Conservation (phyloP, 1,140 invertebrate genomes). For the Aradophagus sp. region DNA sequence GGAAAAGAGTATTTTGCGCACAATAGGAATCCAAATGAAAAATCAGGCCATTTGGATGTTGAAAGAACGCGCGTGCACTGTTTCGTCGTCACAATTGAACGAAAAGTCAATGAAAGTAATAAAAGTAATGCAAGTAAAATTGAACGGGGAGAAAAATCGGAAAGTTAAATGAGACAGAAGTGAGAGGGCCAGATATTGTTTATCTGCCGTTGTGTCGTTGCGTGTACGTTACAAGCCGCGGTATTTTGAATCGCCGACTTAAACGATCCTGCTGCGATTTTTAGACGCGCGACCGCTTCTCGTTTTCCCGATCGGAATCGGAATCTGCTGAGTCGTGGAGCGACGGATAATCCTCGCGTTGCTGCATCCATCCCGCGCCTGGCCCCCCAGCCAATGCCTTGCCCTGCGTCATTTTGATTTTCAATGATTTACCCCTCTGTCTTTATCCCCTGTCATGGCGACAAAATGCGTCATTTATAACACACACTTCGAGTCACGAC, state of each 20-base stretch:
- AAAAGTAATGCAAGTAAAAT: background rate
- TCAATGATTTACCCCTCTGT: constrained; percentile 69
- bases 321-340: constrained; percentile 74
- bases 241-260: constrained; percentile 23
- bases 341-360: constrained; percentile 73
- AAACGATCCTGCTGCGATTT: constrained; percentile 34
- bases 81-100: constrained; percentile 9
- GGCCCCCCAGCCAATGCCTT: constrained; percentile 71
- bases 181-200: constrained; percentile 13
- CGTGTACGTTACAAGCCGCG: constrained; percentile 47
- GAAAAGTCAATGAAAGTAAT: background rate
- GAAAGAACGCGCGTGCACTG: constrained; percentile 15
- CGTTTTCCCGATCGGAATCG: constrained; percentile 74
- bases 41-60: constrained; percentile 1
- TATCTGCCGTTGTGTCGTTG: constrained; percentile 44
- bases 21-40: constrained; percentile 6
- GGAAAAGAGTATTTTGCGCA: too few species aligned
- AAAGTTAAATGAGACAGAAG: constrained; percentile 7
- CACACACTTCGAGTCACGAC: constrained; percentile 52
- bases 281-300: constrained; percentile 73
- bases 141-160: background rate
- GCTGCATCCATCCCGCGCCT: constrained; percentile 69
- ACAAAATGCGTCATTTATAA: constrained; percentile 65
- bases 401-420: constrained; percentile 73
- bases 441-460: constrained; percentile 67